Evolutionary conservation across 2,797 vertebrate species (phyloP).

Genomic region (Silurus lanzhouensis): DNA sequence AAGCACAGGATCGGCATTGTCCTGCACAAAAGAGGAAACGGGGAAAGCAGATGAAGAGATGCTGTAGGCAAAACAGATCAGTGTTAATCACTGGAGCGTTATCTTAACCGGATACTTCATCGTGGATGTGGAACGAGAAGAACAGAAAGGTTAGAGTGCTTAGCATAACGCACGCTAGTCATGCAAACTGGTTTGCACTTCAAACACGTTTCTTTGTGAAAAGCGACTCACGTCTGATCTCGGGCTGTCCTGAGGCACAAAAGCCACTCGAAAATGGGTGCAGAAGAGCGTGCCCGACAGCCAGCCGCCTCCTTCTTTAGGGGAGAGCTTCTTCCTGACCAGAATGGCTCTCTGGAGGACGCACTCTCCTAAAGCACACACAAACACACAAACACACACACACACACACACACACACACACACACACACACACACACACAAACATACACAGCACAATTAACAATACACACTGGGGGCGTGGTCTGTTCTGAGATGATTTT

Average conservation of each 20-base stretch:
- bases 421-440: neutral
- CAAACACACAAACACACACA: neutral
- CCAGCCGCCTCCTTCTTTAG: slow-evolving; percentile 77
- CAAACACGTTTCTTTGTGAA: neutral
- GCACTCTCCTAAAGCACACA: slow-evolving; percentile 76
- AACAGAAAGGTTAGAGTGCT: neutral
- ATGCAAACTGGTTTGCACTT: neutral
- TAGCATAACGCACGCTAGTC: neutral
- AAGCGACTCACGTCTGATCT: slow-evolving; percentile 73
- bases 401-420: neutral
- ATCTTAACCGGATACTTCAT: slow-evolving; percentile 35
- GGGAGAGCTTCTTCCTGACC: slow-evolving; percentile 81
- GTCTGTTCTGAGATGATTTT: neutral
- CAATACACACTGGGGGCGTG: neutral
- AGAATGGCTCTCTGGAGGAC: slow-evolving; percentile 83
- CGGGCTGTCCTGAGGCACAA: slow-evolving; percentile 78
- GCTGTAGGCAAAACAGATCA: slow-evolving; percentile 19
- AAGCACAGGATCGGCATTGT: slow-evolving; percentile 75
- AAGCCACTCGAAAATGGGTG: slow-evolving; percentile 86
- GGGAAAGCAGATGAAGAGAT: neutral
- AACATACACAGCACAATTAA: neutral
- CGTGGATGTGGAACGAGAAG: neutral
- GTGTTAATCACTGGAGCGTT: neutral
- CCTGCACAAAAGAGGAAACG: slow-evolving; percentile 63
- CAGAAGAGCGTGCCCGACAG: slow-evolving; percentile 86